Conservation (phyloP, 2,113 vertebrate species). For the Xenus cinereus region DNA sequence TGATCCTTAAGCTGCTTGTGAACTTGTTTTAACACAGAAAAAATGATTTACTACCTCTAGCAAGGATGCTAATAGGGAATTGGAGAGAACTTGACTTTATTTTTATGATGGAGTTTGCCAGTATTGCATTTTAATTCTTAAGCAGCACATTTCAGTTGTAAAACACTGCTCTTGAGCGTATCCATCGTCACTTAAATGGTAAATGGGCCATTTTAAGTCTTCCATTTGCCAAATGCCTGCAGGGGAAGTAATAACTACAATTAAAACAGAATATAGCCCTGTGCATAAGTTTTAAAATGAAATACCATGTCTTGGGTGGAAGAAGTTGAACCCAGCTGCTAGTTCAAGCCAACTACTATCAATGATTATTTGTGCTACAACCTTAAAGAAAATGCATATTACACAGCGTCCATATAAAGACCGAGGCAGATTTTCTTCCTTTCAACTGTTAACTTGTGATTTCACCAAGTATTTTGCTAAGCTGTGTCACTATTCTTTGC, state of each 20-base stretch:
- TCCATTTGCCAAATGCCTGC: constrained; percentile 20
- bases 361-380: not conserved
- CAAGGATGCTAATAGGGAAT: not conserved
- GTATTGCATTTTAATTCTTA: not conserved
- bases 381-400: not conserved
- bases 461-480: not conserved
- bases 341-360: not conserved
- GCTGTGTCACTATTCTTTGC: not conserved
- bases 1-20: not conserved
- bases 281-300: not conserved
- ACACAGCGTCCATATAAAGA: not conserved
- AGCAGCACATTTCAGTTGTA: not conserved
- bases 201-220: not conserved
- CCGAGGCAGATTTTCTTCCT: not conserved
- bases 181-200: not conserved
- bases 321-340: not conserved
- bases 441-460: not conserved
- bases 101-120: not conserved
- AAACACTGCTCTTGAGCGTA: not conserved
- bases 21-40: not conserved
- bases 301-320: not conserved
- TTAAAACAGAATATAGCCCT: not conserved
- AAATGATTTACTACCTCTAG: not conserved
- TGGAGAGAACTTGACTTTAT: not conserved
- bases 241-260: constrained; percentile 12